Base-by-base conservation (phyloP, 2,113 vertebrate genomes). In the Symphodus melops region DNA sequence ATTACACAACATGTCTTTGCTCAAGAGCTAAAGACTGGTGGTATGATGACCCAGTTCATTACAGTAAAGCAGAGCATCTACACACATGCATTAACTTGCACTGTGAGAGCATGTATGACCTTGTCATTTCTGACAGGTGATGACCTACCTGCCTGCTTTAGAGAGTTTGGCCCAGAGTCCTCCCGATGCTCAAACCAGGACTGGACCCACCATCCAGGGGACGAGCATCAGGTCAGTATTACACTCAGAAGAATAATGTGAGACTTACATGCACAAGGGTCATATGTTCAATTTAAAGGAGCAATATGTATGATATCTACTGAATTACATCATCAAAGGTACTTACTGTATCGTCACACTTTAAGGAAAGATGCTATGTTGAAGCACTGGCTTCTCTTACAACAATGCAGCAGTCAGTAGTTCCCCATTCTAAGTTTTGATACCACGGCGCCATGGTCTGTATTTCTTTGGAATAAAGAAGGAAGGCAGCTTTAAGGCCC, bases 61-160 rank as follows among this genome's bases (percentile, higher is more conserved):
- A 69, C 62, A n/a, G 74, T 54, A 70, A 60, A 59, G 54, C 48
- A 65, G 57, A 77, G 82, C 77, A 81, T 86, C 86, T 85, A 82
- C 55, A 53, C 42, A 68, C 64, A 62, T 12, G 52, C 53, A 68
- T 81, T 48, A 46, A 67, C 53, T 61, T 53, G 16, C 25, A 57
- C 17, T 69, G 19, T 75, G 10, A 87, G 37, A 77, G 46, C 56
- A 28, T 76, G 44, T 73, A n/a, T 86, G 28, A 33, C 28, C 28
- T 55, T 70, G 19, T 79, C 72, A 66, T 62, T 72, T 79, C 68
- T 93, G 92, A 95, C 94, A 99, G 98, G 89, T 98, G 77, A 92
- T 86, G 82, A 94, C 93, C 84, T 99, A 98, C 92, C 93, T 94
- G 59, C 93, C 91, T 70, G 94, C 93, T 81, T 88, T 98, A 91